Base-by-base conservation (phyloP, 2,113 vertebrate species). In the Larimichthys crocea region DNA sequence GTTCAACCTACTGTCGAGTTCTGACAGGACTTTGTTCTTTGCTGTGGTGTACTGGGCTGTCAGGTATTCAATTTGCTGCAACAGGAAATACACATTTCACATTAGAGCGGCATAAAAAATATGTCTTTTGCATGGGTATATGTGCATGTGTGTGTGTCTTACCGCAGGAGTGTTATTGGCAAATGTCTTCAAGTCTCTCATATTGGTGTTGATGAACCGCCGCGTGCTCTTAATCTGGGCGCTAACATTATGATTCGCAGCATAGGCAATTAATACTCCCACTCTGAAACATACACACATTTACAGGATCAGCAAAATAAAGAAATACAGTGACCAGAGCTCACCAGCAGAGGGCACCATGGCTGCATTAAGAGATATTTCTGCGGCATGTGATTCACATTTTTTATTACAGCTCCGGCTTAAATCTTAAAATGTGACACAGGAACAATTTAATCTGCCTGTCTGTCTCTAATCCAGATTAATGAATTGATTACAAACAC, bases 51-150 rank as follows among this genome's bases (percentile, higher is more conserved):
- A 99, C 88, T 99, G 96, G 16, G 82, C 93, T 76, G 96, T 90
- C 83, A 99, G 79, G 84, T 97, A 98, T 11, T 96, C 91, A 17
- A 99, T 95, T 99, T 99, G 97, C 98, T 99, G 90, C 62, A 85
- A 92, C 59, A 80, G 78, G 56, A 65, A 61, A 74, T 10, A 35
- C 60, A 81, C 44, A 91, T 20, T 60, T 68, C 8, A 86, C 40
- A 74, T 64, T 20, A 79, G 22, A 26, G 65, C 12, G 24, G n/a
- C 10, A 19, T 6, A 19, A 31, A 55, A 31, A 40, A 56, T 3
- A 1, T n/a, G 2, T 40, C 3, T 65, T 31, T 26, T 44, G 24
- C 35, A 10, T 64, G 35, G 59, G 2, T 46, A 20, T 56, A 42
- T 61, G 24, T 56, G 56, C 46, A 22, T 67, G 69, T 61, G 57